These are phyloP conservation scores for Serinus canaria DNA, from an alignment of 2,113 vertebrate genomes.

Conservation along the genomic window DNA sequence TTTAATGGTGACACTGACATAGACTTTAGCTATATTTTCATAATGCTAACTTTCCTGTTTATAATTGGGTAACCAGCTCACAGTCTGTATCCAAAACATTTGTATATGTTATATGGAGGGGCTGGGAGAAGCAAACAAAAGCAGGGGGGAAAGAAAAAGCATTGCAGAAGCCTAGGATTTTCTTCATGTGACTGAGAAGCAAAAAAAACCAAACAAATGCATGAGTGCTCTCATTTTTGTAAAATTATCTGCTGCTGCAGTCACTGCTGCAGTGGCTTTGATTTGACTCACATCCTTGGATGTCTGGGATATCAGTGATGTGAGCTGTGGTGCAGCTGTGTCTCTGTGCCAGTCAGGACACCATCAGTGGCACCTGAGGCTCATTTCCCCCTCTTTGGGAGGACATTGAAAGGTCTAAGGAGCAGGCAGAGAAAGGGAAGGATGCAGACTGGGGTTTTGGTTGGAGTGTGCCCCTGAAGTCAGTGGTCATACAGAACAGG, in stretches of 20 bases:
- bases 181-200: background rate
- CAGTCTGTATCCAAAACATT: background rate
- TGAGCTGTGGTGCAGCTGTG: background rate
- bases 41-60: background rate
- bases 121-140: background rate
- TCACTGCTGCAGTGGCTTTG: background rate
- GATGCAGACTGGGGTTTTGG: background rate
- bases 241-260: background rate
- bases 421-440: background rate
- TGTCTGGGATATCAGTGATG: background rate
- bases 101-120: background rate
- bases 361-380: background rate
- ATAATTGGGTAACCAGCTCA: background rate
- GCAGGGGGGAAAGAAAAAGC: background rate
- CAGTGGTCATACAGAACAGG: background rate
- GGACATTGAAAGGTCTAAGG: background rate
- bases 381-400: background rate
- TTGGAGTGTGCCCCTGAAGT: background rate
- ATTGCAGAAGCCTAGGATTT: background rate
- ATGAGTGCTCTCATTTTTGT: background rate
- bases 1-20: background rate
- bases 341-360: background rate
- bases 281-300: background rate
- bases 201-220: background rate
- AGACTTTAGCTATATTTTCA: background rate